Evolutionary conservation across 1,140 invertebrate genomes (phyloP).

Genomic region (Aethina tumida): DNA sequence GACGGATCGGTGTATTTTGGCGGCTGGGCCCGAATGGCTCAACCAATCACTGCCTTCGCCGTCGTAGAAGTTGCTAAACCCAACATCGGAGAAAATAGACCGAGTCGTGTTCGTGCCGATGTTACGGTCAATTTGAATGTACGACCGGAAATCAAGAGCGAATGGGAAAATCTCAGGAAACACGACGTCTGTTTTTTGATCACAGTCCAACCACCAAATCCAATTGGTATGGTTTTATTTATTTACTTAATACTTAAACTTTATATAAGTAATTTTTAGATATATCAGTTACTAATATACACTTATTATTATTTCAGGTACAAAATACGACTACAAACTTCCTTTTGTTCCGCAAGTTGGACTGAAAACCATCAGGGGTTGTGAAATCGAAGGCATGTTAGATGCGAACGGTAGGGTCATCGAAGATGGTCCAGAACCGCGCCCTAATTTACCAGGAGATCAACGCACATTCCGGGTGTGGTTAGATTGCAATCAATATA

Average conservation of each 20-base stretch:
- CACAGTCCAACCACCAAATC: conserved; percentile 73
- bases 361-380: conserved; percentile 85
- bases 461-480: conserved; percentile 86
- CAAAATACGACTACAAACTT: conserved; percentile 68
- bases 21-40: conserved; percentile 98
- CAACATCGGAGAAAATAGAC: conserved; percentile 86
- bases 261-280: conserved; percentile 2
- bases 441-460: conserved; percentile 77
- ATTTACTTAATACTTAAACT: conserved; percentile 1
- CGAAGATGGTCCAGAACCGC: conserved; percentile 90
- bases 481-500: conserved; percentile 94
- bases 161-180: conserved; percentile 95
- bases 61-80: conserved; percentile 91
- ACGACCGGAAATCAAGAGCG: conserved; percentile 80
- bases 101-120: conserved; percentile 89
- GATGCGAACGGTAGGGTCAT: conserved; percentile 92
- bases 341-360: conserved; percentile 88
- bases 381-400: conserved; percentile 98
- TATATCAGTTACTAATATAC: neutral
- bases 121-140: conserved; percentile 87
- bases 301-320: conserved; percentile 40
- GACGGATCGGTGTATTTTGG: conserved; percentile 82
- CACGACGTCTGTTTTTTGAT: conserved; percentile 97
- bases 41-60: conserved; percentile 84
- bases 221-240: conserved; percentile 53